Base-by-base conservation (phyloP, 2,797 vertebrate genomes). In the Diplodus sargus region DNA sequence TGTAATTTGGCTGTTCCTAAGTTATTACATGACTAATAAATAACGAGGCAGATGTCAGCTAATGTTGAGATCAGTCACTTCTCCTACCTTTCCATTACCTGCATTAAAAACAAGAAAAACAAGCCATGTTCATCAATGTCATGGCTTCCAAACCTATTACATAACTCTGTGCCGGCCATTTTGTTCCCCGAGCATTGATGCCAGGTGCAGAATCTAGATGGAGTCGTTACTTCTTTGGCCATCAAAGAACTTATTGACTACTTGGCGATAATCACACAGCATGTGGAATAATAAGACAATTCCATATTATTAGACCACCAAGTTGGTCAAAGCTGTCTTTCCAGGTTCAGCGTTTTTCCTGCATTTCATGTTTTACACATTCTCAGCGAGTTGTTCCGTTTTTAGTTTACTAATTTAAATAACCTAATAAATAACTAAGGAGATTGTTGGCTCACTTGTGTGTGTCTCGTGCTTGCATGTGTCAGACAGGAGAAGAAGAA, bases 401-500 rank as follows among this genome's bases (percentile, higher is more conserved):
- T 63, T 71, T 2, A 5, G 12, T 39, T 5, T 25, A 20, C 25
- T 58, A 10, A 20, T 48, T 64, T 71, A n/a, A n/a, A n/a, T n/a
- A n/a, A n/a, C n/a, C n/a, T 18, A 3, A 61, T 10, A 52, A 43
- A 30, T 51, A 8, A 49, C 49, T 9, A 22, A 30, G 17, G 5
- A 74, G 89, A 92, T 45, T 91, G 90, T 5, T 95, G 93, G 1
- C 87, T 86, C 0, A 85, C 13, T 16, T 60, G 66, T 82, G 49
- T 82, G 49, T 75, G 48, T 47, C 10, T 49, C 74, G 4, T 89
- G 9, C 13, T 9, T 75, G 23, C 58, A 0, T 83, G 22, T 85
- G 63, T 81, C 81, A 88, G 88, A 87, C 82, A 89, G 92, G 81
- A 89, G 77, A 87, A 85, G 83, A 84, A 48, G 78, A 94, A 89